Evolutionary conservation across 2,797 vertebrate species (phyloP), one percentile per base, ranked within the genome.

Genomic region (Enteromius argenteus): DNA sequence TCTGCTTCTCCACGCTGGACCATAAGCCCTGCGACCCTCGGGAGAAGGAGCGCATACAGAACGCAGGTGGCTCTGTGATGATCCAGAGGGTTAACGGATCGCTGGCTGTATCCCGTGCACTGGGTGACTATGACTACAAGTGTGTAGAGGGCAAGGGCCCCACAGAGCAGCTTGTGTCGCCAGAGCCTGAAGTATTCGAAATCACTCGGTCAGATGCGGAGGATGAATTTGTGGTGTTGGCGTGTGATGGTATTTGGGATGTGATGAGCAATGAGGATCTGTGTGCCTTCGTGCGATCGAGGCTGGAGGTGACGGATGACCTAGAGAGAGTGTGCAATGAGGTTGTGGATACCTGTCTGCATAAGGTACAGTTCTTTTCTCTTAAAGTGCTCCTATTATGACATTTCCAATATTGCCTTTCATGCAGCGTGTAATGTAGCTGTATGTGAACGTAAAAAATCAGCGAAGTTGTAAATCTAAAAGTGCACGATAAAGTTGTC

Each of bases 261-360:
- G 98, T 99, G 91, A 99, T 99, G 98, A 98, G 96, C 95, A 99
- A 99, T 42, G 97, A 99, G 94, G 98, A 99, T 94, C 96, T 99
- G 92, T 99, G 97, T 88, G 96, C 98, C 91, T 99, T 96, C 94
- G 96, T 99, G 88, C 96, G 96, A 89, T 98, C 97, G 87, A 96
- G 98, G 93, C 97, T 99, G 91, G 96, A 98, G 95, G 95, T 99
- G 86, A 96, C 95, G 4, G 95, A 97, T 87, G 97, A 99, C 92
- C 95, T 99, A 93, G 98, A 99, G 95, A 97, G 94, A 94, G 97
- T 99, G 90, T 99, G 98, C 96, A 99, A 98, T 94, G 97, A 97
- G 94, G 97, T 99, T 92, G 97, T 99, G 95, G 98, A 99, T 94
- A 99, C 98, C 92, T 99, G 98, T 94, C 96, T 99, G 92, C 97